Conservation (phyloP, 2,888 invertebrate species). For the Idaea aversata region DNA sequence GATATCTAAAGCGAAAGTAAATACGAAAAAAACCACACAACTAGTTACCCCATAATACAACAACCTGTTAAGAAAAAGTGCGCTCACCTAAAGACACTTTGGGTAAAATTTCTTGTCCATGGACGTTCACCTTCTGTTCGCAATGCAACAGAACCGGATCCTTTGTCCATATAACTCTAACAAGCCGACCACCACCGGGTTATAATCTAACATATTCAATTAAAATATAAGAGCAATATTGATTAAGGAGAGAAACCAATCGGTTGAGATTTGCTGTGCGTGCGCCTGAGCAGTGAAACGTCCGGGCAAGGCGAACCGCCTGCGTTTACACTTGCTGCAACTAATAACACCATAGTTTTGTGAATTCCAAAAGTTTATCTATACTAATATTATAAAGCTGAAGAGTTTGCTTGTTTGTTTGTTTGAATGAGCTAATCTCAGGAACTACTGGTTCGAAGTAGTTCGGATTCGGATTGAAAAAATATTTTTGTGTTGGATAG, state of each 20-base stretch:
- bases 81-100: not conserved
- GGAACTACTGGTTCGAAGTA: too few relatives aligned
- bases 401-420: too few relatives aligned
- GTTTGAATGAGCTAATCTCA: too few relatives aligned
- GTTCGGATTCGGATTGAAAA: too few relatives aligned
- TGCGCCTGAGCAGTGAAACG: slow-evolving; percentile 52
- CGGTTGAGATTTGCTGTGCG: slow-evolving; percentile 5
- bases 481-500: too few relatives aligned
- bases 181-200: not conserved
- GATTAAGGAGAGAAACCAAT: slow-evolving; percentile 13
- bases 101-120: not conserved
- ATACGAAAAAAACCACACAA: not conserved
- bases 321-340: slow-evolving; percentile 48
- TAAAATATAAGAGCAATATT: slow-evolving; percentile 1
- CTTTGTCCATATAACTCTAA: not conserved
- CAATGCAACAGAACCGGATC: not conserved
- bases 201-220: not conserved
- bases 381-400: too few relatives aligned
- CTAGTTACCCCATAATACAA: not conserved
- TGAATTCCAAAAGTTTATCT: not conserved
- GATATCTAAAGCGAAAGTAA: not conserved
- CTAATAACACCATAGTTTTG: slow-evolving; percentile 12
- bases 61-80: not conserved
- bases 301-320: slow-evolving; percentile 66
- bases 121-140: not conserved